Base-by-base conservation (phyloP, 2,113 vertebrate species). In the Hippoglossus stenolepis region DNA sequence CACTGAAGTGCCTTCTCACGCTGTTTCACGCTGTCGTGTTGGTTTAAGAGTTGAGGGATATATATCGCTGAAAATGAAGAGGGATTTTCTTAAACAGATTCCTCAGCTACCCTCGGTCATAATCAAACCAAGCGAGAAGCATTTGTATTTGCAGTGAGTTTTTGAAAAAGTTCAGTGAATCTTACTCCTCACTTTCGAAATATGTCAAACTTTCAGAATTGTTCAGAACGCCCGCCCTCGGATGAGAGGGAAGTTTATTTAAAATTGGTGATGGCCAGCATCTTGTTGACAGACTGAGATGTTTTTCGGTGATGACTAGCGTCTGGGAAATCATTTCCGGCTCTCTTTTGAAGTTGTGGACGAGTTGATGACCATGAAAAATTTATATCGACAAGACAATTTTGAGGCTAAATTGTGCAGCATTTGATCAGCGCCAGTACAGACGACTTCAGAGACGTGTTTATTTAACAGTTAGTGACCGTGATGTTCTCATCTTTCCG, bases 281-380 rank as follows among this genome's bases (percentile, higher is more conserved):
- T 73, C 40, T 70, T 63, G 62, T 70, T 71, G 54, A 47, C 7
- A 58, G 20, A 26, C 21, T 76, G 64, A 68, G 76, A 69, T 73
- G 23, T 67, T 73, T 51, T 68, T 13, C 20, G 49, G 23, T 56
- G 14, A 65, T 73, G 54, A 78, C 26, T 79, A 23, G 59, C 40
- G 72, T 75, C 43, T 59, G 6, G 24, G 24, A 66, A 84, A 80
- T 60, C 20, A 54, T 71, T 83, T 77, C 7, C 63, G 51, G 65
- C 26, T 75, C 47, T 80, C 74, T 53, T 87, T 89, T 90, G 67
- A 90, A 87, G 77, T 86, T 69, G 26, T 21, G 65, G 61, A 73
- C 63, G 11, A 14, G 28, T 57, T 75, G 77, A 75, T 75, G 69
- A 61, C 69, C 70, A 65, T 85, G 71, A 40, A 78, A 51, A 83